phyloP scores from a whole-genome alignment of 2,113 vertebrate species.

The Copsychus sechellarum region DNA sequence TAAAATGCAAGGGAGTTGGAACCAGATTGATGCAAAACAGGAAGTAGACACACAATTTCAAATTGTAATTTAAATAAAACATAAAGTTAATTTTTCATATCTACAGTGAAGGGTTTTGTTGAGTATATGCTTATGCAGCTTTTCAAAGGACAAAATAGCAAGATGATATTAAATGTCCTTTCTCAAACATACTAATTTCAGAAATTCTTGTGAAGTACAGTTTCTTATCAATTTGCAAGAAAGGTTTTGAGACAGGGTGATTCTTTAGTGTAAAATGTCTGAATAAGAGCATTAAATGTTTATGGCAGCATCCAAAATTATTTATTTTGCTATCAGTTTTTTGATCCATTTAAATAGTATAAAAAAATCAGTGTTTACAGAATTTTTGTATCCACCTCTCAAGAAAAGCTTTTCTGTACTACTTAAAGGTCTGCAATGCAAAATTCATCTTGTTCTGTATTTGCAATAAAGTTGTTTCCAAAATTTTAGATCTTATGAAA shows the following conservation, averaged over 20 bases:
- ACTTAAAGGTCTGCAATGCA: neutral
- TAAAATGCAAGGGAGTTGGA: neutral
- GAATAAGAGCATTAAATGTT: neutral
- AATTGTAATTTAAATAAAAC: neutral
- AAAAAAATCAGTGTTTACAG: neutral
- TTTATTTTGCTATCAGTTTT: neutral
- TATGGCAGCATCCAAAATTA: neutral
- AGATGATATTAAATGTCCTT: neutral
- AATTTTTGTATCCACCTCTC: neutral
- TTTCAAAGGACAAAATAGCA: neutral
- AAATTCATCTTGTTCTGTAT: neutral
- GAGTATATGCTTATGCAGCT: neutral
- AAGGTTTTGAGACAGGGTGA: neutral
- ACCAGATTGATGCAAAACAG: neutral
- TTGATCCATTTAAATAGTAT: neutral
- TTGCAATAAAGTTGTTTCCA: neutral
- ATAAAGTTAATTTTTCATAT: neutral
- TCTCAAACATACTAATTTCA: neutral
- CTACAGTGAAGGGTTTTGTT: neutral
- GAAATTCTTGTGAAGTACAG: neutral
- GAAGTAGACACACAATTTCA: neutral
- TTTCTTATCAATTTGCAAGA: neutral
- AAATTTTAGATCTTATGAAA: neutral
- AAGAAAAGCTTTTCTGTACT: neutral
- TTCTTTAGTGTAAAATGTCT: neutral